phyloP scores from a whole-genome alignment of 2,888 invertebrate genomes.

The Phragmatobia fuliginosa region DNA sequence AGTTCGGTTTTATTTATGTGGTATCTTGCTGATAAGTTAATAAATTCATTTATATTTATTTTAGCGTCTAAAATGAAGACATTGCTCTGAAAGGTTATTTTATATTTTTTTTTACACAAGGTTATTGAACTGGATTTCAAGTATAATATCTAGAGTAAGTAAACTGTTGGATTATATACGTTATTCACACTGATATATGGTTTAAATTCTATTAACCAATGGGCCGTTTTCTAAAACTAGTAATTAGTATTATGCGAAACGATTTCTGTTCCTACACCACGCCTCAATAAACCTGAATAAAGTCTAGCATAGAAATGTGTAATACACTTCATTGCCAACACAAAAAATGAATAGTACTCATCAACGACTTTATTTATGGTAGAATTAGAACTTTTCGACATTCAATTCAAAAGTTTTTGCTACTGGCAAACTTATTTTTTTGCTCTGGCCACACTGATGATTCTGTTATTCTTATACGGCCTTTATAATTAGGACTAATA shows the following conservation, averaged over 20 bases:
- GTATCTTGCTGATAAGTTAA: conserved; percentile 17
- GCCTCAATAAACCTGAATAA: neutral
- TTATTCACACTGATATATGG: neutral
- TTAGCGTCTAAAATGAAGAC: conserved; percentile 5
- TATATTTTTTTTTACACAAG: neutral
- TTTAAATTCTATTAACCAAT: neutral
- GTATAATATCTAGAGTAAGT: neutral
- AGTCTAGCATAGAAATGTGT: neutral
- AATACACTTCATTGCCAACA: neutral
- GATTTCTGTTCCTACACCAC: neutral
- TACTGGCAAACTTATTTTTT: conserved; percentile 12
- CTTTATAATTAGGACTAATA: conserved; percentile 5
- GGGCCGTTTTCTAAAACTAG: neutral
- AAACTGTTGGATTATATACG: neutral
- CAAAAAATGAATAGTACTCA: conserved; percentile 19
- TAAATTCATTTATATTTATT: conserved; percentile 22
- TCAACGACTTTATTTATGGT: conserved; percentile 4
- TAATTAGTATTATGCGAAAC: neutral
- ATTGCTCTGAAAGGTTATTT: neutral
- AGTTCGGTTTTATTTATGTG: conserved; percentile 13
- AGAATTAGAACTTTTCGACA: conserved; percentile 17
- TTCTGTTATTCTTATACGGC: conserved; percentile 6
- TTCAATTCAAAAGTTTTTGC: conserved; percentile 16
- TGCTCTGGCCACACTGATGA: neutral
- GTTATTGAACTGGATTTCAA: neutral